These are phyloP conservation scores for Alitta virens DNA, from an alignment of 2,888 invertebrate species.

Conservation along the genomic window DNA sequence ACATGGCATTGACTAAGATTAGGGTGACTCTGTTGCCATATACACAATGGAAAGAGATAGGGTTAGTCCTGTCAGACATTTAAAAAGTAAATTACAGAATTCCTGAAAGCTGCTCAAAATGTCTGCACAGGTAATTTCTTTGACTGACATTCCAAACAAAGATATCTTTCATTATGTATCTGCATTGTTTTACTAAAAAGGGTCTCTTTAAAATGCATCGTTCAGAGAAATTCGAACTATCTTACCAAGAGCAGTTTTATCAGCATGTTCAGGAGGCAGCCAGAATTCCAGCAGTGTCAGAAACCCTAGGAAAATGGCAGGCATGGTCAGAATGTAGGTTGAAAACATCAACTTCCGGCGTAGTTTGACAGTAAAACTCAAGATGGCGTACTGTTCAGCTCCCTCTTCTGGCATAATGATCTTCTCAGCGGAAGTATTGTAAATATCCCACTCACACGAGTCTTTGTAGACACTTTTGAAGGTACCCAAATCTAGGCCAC, in stretches of 20 bases:
- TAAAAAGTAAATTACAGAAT: too few species aligned
- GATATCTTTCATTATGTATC: too few species aligned
- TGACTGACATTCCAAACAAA: too few species aligned
- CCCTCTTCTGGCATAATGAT: conserved; percentile 10
- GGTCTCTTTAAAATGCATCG: too few species aligned
- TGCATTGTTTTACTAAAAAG: too few species aligned
- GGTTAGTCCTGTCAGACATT: too few species aligned
- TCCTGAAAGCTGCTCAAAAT: too few species aligned
- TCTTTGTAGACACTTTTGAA: conserved; percentile 25
- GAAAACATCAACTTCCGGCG: conserved; percentile 23
- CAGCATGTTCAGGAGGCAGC: conserved; percentile 24
- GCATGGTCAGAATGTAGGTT: conserved; percentile 28
- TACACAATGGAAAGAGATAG: too few species aligned
- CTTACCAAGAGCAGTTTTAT: conserved; percentile 23
- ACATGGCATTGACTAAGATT: too few species aligned
- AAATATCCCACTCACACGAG: conserved; percentile 23
- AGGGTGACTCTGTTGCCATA: too few species aligned
- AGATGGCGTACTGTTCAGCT: conserved; percentile 14
- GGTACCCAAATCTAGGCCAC: conserved; percentile 23
- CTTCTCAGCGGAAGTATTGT: conserved; percentile 13
- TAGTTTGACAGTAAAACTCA: conserved; percentile 17
- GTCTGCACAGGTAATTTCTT: too few species aligned
- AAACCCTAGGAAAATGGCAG: conserved; percentile 25
- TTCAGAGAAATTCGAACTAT: too few species aligned
- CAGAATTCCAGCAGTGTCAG: conserved; percentile 26